Conservation (phyloP, 2,888 invertebrate species). For the Idaea aversata region DNA sequence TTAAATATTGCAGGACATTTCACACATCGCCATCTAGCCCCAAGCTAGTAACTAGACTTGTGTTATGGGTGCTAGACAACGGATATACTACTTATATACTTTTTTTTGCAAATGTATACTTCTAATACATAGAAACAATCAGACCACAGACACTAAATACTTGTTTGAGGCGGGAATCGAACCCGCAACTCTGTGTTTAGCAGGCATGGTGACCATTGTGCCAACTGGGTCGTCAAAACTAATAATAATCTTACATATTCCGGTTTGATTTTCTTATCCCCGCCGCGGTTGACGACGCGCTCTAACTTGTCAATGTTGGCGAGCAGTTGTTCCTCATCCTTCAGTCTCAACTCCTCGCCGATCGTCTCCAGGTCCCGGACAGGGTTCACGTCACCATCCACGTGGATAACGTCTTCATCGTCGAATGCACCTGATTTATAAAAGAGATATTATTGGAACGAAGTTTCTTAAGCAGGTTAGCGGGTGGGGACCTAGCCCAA, state of each 20-base stretch:
- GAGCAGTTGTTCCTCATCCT: conserved; percentile 94
- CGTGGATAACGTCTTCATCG: conserved; percentile 98
- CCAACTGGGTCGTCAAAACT: neutral
- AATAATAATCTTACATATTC: conserved; percentile 88
- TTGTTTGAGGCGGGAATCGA: no score
- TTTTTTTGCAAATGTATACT: no score
- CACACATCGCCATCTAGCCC: no score
- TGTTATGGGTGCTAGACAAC: no score
- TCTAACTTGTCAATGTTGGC: conserved; percentile 93
- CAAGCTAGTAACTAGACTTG: no score
- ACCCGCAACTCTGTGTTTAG: no score
- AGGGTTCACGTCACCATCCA: conserved; percentile 99
- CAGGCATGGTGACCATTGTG: no score
- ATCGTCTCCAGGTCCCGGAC: conserved; percentile 98
- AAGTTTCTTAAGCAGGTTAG: neutral
- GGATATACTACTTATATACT: no score
- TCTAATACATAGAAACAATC: no score
- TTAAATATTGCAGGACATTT: no score
- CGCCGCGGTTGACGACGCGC: conserved; percentile 88
- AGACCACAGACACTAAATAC: no score
- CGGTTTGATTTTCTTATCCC: conserved; percentile 96
- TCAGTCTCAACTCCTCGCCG: conserved; percentile 95
- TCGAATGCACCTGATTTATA: conserved; percentile 92
- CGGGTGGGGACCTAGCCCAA: no score
- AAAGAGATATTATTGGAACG: neutral